These are phyloP conservation scores for Bufo gargarizans DNA, from an alignment of 2,113 vertebrate species.

Conservation along the genomic window DNA sequence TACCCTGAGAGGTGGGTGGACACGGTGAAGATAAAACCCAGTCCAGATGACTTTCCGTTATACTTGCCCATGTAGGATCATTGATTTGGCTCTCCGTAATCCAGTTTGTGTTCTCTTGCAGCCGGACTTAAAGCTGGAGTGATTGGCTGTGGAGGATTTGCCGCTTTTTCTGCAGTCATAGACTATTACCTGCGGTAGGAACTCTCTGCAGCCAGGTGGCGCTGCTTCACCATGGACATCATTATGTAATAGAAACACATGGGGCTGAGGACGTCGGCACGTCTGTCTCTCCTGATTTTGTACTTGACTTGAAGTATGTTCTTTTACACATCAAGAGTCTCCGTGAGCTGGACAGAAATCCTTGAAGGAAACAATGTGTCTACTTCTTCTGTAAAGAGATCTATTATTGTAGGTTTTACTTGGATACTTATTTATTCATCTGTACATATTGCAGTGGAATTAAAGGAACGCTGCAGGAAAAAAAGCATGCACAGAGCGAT, in stretches of 20 bases:
- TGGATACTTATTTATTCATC: not conserved
- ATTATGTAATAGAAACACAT: not conserved
- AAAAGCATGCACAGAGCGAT: not conserved
- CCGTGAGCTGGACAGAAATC: not conserved
- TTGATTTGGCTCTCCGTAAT: not conserved
- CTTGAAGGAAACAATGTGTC: not conserved
- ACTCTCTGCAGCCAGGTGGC: not conserved
- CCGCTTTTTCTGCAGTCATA: slow-evolving; percentile 93
- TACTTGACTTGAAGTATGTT: not conserved
- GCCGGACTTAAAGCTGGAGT: slow-evolving; percentile 91
- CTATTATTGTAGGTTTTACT: not conserved
- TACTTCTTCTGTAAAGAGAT: not conserved
- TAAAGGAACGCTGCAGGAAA: not conserved
- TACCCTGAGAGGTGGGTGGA: too few relatives aligned
- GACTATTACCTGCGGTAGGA: slow-evolving; percentile 91
- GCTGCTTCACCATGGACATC: not conserved
- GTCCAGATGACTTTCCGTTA: too few relatives aligned
- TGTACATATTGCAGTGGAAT: not conserved
- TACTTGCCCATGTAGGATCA: too few relatives aligned
- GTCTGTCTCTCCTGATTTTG: not conserved
- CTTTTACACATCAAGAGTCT: not conserved
- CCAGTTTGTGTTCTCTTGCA: slow-evolving; percentile 64
- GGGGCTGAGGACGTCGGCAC: not conserved
- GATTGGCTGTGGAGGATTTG: slow-evolving; percentile 94
- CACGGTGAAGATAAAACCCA: too few relatives aligned